Evolutionary conservation across 2,797 vertebrate genomes (phyloP).

Genomic region (Enteromius treurensis): DNA sequence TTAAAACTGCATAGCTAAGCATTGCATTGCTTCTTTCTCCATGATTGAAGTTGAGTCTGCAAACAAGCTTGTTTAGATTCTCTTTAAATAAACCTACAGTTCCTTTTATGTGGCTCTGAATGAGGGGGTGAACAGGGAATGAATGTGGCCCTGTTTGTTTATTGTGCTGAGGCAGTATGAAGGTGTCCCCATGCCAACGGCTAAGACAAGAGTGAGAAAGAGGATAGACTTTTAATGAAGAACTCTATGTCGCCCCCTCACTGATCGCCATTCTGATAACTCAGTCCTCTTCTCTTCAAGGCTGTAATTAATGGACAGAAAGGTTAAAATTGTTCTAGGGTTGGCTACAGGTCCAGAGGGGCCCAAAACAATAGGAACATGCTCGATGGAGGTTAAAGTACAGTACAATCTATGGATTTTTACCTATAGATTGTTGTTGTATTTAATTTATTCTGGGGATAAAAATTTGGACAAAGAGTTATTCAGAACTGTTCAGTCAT

Average conservation of each 20-base stretch:
- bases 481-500: constrained; percentile 2
- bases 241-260: constrained; percentile 29
- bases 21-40: constrained; percentile 8
- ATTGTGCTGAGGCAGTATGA: constrained; percentile 64
- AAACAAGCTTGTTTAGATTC: constrained; percentile 54
- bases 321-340: not conserved
- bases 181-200: constrained; percentile 75
- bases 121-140: constrained; percentile 14
- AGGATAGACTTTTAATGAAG: constrained; percentile 58
- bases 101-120: constrained; percentile 27
- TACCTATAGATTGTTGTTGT: not conserved
- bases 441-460: not conserved
- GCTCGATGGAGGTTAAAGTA: not conserved
- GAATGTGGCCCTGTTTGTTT: constrained; percentile 58
- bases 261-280: constrained; percentile 17
- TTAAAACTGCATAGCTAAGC: constrained; percentile 39
- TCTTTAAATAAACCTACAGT: constrained; percentile 56
- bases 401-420: not conserved
- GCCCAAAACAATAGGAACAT: not conserved
- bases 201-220: constrained; percentile 51
- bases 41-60: constrained; percentile 56
- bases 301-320: not conserved
- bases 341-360: not conserved
- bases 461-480: not conserved
- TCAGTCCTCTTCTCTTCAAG: constrained; percentile 13